Conservation (phyloP, 2,797 vertebrate species). For the Crocodylus rhombifer region DNA sequence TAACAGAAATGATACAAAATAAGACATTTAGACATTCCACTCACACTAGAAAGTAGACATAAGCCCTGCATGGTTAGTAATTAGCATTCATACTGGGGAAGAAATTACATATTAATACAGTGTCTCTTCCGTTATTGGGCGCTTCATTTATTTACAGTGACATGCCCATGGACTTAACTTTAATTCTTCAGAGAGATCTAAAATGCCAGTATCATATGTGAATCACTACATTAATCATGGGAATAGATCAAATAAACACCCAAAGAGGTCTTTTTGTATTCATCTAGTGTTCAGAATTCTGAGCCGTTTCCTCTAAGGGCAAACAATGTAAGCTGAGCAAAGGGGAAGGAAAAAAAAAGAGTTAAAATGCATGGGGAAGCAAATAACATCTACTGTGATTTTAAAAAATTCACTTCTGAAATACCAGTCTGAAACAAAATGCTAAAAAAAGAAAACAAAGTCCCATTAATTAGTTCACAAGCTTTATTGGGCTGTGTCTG, state of each 20-base stretch:
- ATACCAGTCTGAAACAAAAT: conserved; percentile 23
- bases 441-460: not conserved
- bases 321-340: not conserved
- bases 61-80: conserved; percentile 60
- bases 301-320: not conserved
- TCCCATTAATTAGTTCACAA: not conserved
- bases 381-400: not conserved
- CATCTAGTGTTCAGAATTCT: not conserved
- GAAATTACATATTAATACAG: conserved; percentile 70
- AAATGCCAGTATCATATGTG: conserved; percentile 50
- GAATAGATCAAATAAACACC: conserved; percentile 43
- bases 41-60: conserved; percentile 22
- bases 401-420: not conserved
- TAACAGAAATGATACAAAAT: not conserved
- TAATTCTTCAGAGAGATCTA: conserved; percentile 70
- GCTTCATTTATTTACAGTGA: conserved; percentile 65
- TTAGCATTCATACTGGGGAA: conserved; percentile 66
- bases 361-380: not conserved
- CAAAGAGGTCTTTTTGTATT: conserved; percentile 47
- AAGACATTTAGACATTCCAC: conserved; percentile 17
- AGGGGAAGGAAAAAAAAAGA: not conserved
- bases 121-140: conserved; percentile 62
- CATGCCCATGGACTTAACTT: conserved; percentile 55
- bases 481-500: not conserved
- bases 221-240: conserved; percentile 58